Percentiles rank a stretch among this genome's conserved stretches.
Evolutionary conservation across 2,888 invertebrate genomes (phyloP).

Genomic region (Syrista parreyssii): DNA sequence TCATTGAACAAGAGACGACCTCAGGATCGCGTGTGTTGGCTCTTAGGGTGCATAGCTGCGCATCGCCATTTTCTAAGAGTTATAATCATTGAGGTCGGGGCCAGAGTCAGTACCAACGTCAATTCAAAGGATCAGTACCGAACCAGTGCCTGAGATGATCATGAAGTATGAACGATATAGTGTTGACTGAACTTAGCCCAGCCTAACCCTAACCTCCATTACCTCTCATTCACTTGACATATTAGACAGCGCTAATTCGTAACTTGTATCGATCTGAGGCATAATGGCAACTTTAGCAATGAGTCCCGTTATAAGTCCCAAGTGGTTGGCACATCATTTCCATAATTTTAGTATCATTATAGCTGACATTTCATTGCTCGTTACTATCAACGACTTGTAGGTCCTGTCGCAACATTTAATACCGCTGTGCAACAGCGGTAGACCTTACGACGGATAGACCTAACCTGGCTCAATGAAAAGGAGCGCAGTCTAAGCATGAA

Average conservation of each 20-base stretch:
- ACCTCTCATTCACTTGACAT: neutral
- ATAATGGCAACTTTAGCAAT: neutral
- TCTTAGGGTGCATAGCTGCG: neutral
- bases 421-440: neutral
- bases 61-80: constrained; percentile 38
- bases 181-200: neutral
- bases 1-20: neutral
- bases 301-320: neutral
- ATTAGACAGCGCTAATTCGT: neutral
- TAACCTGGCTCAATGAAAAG: neutral
- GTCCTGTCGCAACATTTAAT: neutral
- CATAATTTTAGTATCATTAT: neutral
- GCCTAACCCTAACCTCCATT: neutral
- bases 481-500: neutral
- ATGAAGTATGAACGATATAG: neutral
- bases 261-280: neutral
- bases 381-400: neutral
- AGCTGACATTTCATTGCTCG: neutral
- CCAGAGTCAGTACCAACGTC: neutral
- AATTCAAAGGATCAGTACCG: neutral
- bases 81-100: constrained; percentile 56
- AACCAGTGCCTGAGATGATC: neutral
- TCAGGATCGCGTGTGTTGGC: neutral
- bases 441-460: neutral
- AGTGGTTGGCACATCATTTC: neutral